These are phyloP conservation scores for Rhagium mordax DNA, from an alignment of 2,888 invertebrate genomes.

Conservation along the genomic window DNA sequence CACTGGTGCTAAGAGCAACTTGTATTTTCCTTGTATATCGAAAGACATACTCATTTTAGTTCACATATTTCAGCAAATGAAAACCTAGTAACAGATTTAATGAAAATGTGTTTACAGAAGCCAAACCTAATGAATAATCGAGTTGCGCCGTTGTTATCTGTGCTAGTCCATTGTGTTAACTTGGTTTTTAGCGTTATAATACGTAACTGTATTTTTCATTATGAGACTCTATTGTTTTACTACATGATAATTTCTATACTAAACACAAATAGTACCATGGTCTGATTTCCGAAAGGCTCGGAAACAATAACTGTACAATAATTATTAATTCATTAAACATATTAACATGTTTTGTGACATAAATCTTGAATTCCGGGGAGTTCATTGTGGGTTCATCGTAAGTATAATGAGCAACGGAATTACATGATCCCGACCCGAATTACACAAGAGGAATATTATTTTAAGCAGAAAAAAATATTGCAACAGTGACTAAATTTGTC, in stretches of 20 bases:
- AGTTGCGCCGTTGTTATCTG: not conserved
- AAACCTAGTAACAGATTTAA: not conserved
- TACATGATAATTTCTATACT: slow-evolving; percentile 3
- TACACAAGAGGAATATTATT: too few species aligned
- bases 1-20: too few species aligned
- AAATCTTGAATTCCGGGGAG: not conserved
- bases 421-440: too few species aligned
- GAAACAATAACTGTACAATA: not conserved
- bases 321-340: slow-evolving; percentile 1
- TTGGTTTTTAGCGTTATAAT: not conserved
- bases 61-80: too few species aligned
- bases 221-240: not conserved
- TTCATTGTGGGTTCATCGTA: too few species aligned
- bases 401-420: too few species aligned
- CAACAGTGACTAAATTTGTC: too few species aligned
- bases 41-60: too few species aligned
- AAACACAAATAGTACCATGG: not conserved
- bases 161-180: not conserved
- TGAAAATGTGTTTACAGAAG: too few species aligned
- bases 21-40: too few species aligned
- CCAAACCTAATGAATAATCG: not conserved
- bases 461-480: too few species aligned
- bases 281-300: not conserved
- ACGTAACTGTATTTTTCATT: not conserved
- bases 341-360: not conserved